Percentiles rank a stretch among this genome's conserved stretches.
These are phyloP conservation scores for Halictus quadricinctus DNA, from an alignment of 2,888 invertebrate species.

Conservation along the genomic window DNA sequence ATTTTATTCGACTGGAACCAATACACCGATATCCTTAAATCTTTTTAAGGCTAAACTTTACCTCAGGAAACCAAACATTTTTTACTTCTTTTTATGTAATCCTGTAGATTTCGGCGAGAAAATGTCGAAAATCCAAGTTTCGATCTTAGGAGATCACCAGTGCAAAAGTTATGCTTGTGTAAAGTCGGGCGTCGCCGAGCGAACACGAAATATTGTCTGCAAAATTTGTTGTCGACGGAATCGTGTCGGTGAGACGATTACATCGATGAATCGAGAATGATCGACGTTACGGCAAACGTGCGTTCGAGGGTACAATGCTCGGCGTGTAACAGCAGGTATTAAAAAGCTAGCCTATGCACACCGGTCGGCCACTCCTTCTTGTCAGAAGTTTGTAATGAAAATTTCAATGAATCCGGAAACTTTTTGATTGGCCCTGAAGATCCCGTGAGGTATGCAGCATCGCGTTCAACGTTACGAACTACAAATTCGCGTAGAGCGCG, in stretches of 20 bases:
- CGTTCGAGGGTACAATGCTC: neutral
- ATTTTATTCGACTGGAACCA: no score
- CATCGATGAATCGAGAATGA: neutral
- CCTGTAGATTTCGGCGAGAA: no score
- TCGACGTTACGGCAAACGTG: neutral
- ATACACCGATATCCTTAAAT: no score
- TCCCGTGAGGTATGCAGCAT: constrained; percentile 35
- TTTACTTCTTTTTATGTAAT: no score
- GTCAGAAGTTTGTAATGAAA: constrained; percentile 46
- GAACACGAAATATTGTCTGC: no score
- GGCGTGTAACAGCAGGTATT: constrained; percentile 17
- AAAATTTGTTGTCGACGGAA: neutral
- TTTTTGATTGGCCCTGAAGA: constrained; percentile 50
- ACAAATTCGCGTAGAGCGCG: constrained; percentile 38
- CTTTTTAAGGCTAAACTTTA: no score
- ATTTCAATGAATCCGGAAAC: constrained; percentile 46
- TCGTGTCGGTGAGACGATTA: neutral
- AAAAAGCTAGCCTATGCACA: constrained; percentile 21
- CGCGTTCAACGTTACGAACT: constrained; percentile 42
- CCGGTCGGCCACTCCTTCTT: constrained; percentile 25
- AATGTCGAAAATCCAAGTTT: no score
- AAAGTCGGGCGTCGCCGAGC: no score
- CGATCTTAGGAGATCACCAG: no score
- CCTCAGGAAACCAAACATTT: no score
- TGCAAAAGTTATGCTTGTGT: no score